A percentile compares a stretch with the other conserved stretches of the same genome.
Evolutionary conservation across 2,888 invertebrate genomes (phyloP).

Genomic region (Melanargia galathea): DNA sequence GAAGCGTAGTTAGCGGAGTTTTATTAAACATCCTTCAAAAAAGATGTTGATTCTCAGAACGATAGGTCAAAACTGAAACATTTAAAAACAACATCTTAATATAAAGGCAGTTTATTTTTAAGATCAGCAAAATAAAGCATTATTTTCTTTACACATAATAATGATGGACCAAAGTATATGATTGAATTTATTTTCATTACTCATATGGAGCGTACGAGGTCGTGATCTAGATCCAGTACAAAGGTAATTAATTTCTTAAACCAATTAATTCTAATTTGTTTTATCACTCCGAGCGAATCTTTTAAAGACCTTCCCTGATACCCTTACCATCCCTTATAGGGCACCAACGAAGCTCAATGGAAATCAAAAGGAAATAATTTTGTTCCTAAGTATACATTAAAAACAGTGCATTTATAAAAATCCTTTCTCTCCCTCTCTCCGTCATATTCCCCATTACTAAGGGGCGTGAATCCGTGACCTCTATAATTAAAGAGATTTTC

Average conservation of each 20-base stretch:
- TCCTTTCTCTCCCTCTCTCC: too few relatives aligned
- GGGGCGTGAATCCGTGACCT: too few relatives aligned
- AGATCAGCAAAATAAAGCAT: too few relatives aligned
- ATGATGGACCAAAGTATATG: neutral
- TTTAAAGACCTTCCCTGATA: neutral
- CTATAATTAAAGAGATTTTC: too few relatives aligned
- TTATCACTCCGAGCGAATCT: neutral
- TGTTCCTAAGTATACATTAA: too few relatives aligned
- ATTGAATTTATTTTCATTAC: neutral
- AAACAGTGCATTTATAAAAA: too few relatives aligned
- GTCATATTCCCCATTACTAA: too few relatives aligned
- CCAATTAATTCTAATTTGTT: neutral
- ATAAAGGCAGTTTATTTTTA: neutral
- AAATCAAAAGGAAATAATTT: too few relatives aligned
- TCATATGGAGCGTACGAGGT: neutral
- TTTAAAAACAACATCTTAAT: too few relatives aligned
- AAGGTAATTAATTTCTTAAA: neutral
- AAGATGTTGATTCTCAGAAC: neutral
- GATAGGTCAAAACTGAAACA: neutral
- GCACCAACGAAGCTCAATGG: neutral
- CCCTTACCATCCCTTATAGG: neutral
- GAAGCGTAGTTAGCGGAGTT: constrained; percentile 21
- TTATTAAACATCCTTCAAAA: neutral
- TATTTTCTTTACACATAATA: too few relatives aligned
- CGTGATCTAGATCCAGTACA: constrained; percentile 5